Evolutionary conservation across 2,888 invertebrate species (phyloP).

Genomic region (Lepeophtheirus nordmannii): DNA sequence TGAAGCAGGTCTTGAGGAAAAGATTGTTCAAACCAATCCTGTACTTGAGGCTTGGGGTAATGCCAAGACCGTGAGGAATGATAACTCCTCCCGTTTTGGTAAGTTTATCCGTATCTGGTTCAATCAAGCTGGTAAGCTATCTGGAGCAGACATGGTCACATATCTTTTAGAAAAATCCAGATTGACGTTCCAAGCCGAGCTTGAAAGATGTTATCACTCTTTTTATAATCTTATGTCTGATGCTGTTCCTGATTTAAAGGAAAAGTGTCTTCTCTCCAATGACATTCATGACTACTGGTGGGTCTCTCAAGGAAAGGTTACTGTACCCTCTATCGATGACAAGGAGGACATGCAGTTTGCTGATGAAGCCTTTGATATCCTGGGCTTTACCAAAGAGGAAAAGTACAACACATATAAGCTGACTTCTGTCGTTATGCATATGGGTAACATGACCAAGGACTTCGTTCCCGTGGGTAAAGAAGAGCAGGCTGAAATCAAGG

Average conservation of each 20-base stretch:
- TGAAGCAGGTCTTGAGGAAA: slow-evolving; percentile 23
- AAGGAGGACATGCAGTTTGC: slow-evolving; percentile 25
- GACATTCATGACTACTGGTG: slow-evolving; percentile 40
- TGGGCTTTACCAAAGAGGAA: slow-evolving; percentile 94
- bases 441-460: slow-evolving; percentile 85
- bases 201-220: slow-evolving; percentile 99
- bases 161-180: slow-evolving; percentile 99
- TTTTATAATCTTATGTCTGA: slow-evolving; percentile 99
- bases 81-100: slow-evolving; percentile 99
- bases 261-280: slow-evolving; percentile 38
- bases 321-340: slow-evolving; percentile 24
- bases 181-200: slow-evolving; percentile 95
- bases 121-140: slow-evolving; percentile 95
- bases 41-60: slow-evolving; percentile 98
- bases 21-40: slow-evolving; percentile 58
- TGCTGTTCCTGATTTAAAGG: slow-evolving; percentile 65
- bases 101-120: slow-evolving; percentile 99
- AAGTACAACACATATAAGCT: slow-evolving; percentile 94
- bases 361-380: slow-evolving; percentile 84
- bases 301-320: slow-evolving; percentile 38
- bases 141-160: slow-evolving; percentile 99
- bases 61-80: slow-evolving; percentile 99
- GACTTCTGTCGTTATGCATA: slow-evolving; percentile 96
- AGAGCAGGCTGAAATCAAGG: slow-evolving; percentile 97
- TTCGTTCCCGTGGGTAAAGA: slow-evolving; percentile 99